These are phyloP conservation scores for Rhabdomys dilectus DNA, from an alignment of 2,113 vertebrate species.

Conservation along the genomic window DNA sequence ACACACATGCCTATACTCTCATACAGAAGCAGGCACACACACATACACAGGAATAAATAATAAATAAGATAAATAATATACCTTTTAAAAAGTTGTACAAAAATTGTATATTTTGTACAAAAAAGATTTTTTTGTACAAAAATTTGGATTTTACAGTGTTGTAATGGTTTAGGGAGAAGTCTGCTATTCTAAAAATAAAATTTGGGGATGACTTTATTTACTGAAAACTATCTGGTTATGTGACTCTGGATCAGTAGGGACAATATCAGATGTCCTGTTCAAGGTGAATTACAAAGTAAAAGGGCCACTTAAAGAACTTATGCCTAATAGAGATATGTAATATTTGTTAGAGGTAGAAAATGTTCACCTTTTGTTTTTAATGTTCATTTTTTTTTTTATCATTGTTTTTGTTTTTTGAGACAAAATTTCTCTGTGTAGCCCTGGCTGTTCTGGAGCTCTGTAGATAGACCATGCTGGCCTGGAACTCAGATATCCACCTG, in stretches of 20 bases:
- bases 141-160: background rate
- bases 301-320: conserved; percentile 10
- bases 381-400: background rate
- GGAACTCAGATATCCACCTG: background rate
- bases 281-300: background rate
- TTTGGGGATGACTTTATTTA: conserved; percentile 43
- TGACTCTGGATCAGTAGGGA: conserved; percentile 20
- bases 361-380: background rate
- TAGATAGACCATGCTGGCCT: background rate
- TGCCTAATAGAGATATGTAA: background rate
- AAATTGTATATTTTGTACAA: background rate
- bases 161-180: conserved; percentile 24
- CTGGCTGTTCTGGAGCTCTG: background rate
- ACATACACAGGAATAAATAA: background rate
- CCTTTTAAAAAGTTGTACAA: background rate
- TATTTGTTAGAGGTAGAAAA: conserved; percentile 44
- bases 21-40: background rate
- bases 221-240: conserved; percentile 1
- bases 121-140: background rate
- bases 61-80: background rate
- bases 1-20: background rate
- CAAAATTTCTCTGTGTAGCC: background rate
- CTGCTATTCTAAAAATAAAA: conserved; percentile 50
- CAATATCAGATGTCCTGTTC: background rate
- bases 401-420: background rate